A percentile compares a stretch with the other conserved stretches of the same genome.
phyloP scores from a whole-genome alignment of 1,140 invertebrate genomes.

The Aphis craccivora region DNA sequence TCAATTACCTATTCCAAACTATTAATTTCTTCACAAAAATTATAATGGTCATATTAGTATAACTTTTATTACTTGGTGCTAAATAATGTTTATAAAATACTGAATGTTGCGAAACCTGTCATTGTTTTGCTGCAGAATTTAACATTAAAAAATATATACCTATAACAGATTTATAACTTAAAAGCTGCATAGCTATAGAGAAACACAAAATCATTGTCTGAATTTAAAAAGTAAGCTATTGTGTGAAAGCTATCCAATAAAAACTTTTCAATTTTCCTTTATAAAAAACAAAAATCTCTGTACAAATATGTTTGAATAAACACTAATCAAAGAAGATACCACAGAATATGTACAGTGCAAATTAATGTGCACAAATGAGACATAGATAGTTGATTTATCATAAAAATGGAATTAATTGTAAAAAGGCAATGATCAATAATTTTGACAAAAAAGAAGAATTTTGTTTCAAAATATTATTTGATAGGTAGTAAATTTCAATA shows the following conservation, averaged over 20 bases:
- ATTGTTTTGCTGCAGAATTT: no score
- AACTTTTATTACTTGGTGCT: background rate
- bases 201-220: background rate
- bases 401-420: background rate
- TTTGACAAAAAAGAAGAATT: background rate
- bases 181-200: background rate
- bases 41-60: background rate
- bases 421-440: background rate
- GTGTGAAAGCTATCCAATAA: no score
- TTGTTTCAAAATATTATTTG: background rate
- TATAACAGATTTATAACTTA: no score
- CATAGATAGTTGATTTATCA: background rate
- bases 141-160: no score
- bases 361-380: background rate
- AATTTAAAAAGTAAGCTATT: background rate
- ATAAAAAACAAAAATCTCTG: no score
- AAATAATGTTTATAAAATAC: background rate
- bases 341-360: no score
- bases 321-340: background rate
- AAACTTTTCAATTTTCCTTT: background rate
- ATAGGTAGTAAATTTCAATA: background rate
- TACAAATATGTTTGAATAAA: background rate
- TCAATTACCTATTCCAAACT: background rate
- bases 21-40: background rate
- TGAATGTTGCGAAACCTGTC: background rate